Conservation (phyloP, 2,888 invertebrate genomes). For the Sabatieria punctata region DNA sequence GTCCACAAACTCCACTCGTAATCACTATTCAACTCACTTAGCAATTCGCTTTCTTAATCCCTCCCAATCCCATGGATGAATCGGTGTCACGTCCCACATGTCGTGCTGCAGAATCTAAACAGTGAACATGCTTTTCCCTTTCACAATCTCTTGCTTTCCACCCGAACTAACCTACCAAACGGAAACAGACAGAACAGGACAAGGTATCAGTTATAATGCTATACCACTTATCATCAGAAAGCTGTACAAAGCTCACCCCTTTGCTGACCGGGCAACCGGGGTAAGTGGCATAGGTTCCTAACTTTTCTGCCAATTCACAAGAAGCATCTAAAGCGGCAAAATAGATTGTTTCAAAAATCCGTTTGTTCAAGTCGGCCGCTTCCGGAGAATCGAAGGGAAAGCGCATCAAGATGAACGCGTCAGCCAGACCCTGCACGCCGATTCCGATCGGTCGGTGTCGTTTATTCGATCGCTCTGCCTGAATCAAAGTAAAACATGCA, state of each 20-base stretch:
- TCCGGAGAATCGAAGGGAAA: slow-evolving; percentile 75
- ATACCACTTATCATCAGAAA: too few species aligned
- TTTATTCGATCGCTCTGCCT: slow-evolving; percentile 56
- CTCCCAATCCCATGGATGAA: slow-evolving; percentile 74
- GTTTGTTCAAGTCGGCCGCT: slow-evolving; percentile 67
- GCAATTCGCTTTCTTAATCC: slow-evolving; percentile 63
- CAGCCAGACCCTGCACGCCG: slow-evolving; percentile 92
- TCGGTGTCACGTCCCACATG: slow-evolving; percentile 77
- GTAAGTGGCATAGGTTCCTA: slow-evolving; percentile 73
- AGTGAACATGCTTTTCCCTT: too few species aligned
- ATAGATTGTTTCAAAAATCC: slow-evolving; percentile 95
- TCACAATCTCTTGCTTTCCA: too few species aligned
- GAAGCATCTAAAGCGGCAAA: slow-evolving; percentile 90
- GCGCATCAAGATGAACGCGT: slow-evolving; percentile 82
- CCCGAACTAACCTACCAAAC: too few species aligned
- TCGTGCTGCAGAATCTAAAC: slow-evolving; percentile 75
- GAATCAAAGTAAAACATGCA: too few species aligned
- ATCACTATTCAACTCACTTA: slow-evolving; percentile 38
- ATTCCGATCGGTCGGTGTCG: slow-evolving; percentile 55
- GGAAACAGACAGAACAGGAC: too few species aligned
- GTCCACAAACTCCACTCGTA: too few species aligned
- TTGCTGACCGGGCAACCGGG: slow-evolving; percentile 77
- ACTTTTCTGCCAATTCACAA: slow-evolving; percentile 68
- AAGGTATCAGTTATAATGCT: too few species aligned
- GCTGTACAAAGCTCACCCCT: too few species aligned